Evolutionary conservation across 2,113 vertebrate species (phyloP).

Genomic region (Piprites chloris): DNA sequence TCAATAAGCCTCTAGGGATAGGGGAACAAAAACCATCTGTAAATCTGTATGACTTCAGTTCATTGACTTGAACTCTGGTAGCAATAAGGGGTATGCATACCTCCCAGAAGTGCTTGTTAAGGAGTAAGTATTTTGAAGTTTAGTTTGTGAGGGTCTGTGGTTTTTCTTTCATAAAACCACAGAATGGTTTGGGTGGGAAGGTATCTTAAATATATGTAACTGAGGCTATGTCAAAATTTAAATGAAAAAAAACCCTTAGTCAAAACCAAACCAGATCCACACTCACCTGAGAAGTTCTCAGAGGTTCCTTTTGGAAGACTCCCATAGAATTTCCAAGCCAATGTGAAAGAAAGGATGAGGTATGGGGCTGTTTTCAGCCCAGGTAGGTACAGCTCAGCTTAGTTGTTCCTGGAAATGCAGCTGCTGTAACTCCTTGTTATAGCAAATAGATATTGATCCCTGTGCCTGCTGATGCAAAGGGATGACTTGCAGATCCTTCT

Average conservation of each 20-base stretch:
- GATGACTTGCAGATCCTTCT: not conserved
- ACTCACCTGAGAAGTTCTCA: not conserved
- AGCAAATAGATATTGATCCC: not conserved
- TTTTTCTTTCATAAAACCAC: not conserved
- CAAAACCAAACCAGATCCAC: not conserved
- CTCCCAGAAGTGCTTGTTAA: not conserved
- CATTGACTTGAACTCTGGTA: not conserved
- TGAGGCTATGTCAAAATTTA: not conserved
- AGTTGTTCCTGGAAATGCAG: not conserved
- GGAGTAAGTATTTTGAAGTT: not conserved
- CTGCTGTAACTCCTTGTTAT: not conserved
- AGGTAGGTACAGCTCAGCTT: not conserved
- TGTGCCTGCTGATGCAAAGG: not conserved
- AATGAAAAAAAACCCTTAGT: not conserved
- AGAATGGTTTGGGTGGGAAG: not conserved
- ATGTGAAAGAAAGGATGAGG: not conserved
- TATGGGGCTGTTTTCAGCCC: not conserved
- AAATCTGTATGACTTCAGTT: not conserved
- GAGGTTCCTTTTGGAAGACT: not conserved
- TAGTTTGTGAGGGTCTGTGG: not conserved
- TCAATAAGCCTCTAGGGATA: not conserved
- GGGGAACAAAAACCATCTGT: not conserved
- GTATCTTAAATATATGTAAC: not conserved
- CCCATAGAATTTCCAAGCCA: not conserved
- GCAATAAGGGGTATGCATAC: not conserved